Conservation (phyloP, 2,888 invertebrate species). For the Halocaridina rubra region DNA sequence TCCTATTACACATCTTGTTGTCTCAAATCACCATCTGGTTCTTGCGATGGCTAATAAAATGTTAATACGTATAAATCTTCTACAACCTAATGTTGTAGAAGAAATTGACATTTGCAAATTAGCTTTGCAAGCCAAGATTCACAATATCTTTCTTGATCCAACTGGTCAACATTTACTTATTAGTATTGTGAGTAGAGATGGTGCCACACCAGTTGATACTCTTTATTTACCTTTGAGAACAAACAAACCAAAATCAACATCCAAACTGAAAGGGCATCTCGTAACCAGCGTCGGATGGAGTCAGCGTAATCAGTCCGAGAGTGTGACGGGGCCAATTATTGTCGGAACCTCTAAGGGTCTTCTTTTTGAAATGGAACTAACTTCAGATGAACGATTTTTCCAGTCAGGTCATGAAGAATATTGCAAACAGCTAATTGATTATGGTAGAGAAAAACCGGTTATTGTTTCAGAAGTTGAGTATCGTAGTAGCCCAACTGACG, state of each 20-base stretch:
- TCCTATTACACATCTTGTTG: slow-evolving; percentile 82
- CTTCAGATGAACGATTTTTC: slow-evolving; percentile 84
- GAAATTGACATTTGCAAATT: slow-evolving; percentile 80
- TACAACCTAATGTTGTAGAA: slow-evolving; percentile 77
- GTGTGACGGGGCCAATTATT: slow-evolving; percentile 84
- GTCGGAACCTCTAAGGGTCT: slow-evolving; percentile 90
- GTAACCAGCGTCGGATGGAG: slow-evolving; percentile 94
- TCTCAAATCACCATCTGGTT: slow-evolving; percentile 84
- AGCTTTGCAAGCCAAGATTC: slow-evolving; percentile 74
- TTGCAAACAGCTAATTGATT: slow-evolving; percentile 81
- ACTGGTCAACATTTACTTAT: slow-evolving; percentile 87
- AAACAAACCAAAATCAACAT: slow-evolving; percentile 61
- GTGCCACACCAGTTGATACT: slow-evolving; percentile 45
- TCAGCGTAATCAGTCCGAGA: slow-evolving; percentile 75
- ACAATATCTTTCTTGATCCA: slow-evolving; percentile 84
- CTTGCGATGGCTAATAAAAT: slow-evolving; percentile 86
- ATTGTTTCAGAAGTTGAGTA: slow-evolving; percentile 91
- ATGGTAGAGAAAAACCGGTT: slow-evolving; percentile 81
- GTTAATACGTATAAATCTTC: slow-evolving; percentile 83
- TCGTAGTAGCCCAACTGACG: slow-evolving; percentile 78
- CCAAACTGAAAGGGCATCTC: slow-evolving; percentile 77
- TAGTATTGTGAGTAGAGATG: slow-evolving; percentile 67
- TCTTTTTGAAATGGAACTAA: slow-evolving; percentile 90
- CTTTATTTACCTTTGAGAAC: slow-evolving; percentile 54
- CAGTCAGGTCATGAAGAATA: slow-evolving; percentile 54